Evolutionary conservation across 2,888 invertebrate genomes (phyloP), one percentile per base, ranked within the genome.

Genomic region (Euproctis similis): DNA sequence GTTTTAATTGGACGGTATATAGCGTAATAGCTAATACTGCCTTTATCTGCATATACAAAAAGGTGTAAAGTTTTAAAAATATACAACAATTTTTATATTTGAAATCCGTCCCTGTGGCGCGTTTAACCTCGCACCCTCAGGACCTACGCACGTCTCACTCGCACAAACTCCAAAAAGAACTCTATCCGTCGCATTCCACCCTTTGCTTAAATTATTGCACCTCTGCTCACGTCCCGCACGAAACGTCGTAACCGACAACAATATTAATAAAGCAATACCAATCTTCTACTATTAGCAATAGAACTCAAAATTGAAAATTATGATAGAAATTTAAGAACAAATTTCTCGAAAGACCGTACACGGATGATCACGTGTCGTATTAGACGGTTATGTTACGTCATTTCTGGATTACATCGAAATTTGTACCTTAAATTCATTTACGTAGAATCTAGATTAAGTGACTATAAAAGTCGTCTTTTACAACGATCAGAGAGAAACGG

Each of bases 131-230:
- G 71, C 77, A 75, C 76, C 72, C 80, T 66, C 69, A 64, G 77
- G 69, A 69, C 73, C 76, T 81, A 82, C 81, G 82, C 82, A 82
- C 70, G 62, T 84, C 82, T 82, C 84, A 78, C 82, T 84, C 84
- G 76, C 84, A 82, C 84, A 76, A 81, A 82, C 76, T 78, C 70
- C 76, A 82, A 84, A 84, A 84, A 84, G 82, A 82, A 82, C 76
- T 71, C 60, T n/a, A n/a, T 69, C 82, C 68, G 67, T 82, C 82
- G 81, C 82, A 61, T 75, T 80, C 81, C 80, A 74, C 78, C 84
- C 81, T 70, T 78, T 76, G 81, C 82, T 82, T 82, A 81, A 84
- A 84, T 84, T 82, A 84, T 84, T 81, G 76, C 76, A 70, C 80
- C 75, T 75, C 67, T 64, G 55, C 51, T 59, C 58, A 51, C 51